Conservation (phyloP, 2,797 vertebrate species). For the Coranthus polyacanthus region DNA sequence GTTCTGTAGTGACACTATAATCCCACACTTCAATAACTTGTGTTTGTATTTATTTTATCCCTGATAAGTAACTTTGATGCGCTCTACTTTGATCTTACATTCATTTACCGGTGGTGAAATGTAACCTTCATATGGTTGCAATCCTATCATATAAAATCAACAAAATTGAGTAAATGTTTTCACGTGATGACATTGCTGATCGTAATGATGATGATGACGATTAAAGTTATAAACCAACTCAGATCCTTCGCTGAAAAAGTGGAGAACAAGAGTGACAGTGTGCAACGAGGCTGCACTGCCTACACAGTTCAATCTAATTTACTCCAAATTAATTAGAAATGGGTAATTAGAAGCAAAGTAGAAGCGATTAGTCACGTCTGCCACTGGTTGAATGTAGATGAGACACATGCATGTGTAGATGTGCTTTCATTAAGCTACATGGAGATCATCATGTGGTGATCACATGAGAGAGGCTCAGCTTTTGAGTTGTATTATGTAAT, state of each 20-base stretch:
- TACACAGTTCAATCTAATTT: slow-evolving; percentile 66
- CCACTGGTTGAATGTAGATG: slow-evolving; percentile 30
- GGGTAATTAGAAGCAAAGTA: slow-evolving; percentile 66
- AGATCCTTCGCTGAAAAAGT: neutral
- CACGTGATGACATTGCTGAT: neutral
- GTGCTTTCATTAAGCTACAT: slow-evolving; percentile 2
- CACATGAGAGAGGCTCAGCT: slow-evolving; percentile 31
- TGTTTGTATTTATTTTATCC: too few relatives aligned
- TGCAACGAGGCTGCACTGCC: slow-evolving; percentile 13
- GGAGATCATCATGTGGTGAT: slow-evolving; percentile 40
- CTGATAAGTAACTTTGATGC: too few relatives aligned
- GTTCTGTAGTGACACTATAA: too few relatives aligned
- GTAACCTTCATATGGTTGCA: too few relatives aligned
- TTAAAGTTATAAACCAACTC: neutral
- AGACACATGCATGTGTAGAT: slow-evolving; percentile 23
- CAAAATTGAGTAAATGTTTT: neutral
- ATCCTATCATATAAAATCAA: neutral
- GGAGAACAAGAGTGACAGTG: slow-evolving; percentile 46
- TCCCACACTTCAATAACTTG: too few relatives aligned
- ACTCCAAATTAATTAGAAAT: slow-evolving; percentile 66
- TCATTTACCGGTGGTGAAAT: too few relatives aligned
- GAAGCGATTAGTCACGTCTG: slow-evolving; percentile 58
- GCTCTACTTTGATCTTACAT: too few relatives aligned
- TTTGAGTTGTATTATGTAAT: slow-evolving; percentile 5
- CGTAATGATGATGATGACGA: neutral